phyloP scores from a whole-genome alignment of 2,888 invertebrate species.

The Hydrotaea cyrtoneurina region DNA sequence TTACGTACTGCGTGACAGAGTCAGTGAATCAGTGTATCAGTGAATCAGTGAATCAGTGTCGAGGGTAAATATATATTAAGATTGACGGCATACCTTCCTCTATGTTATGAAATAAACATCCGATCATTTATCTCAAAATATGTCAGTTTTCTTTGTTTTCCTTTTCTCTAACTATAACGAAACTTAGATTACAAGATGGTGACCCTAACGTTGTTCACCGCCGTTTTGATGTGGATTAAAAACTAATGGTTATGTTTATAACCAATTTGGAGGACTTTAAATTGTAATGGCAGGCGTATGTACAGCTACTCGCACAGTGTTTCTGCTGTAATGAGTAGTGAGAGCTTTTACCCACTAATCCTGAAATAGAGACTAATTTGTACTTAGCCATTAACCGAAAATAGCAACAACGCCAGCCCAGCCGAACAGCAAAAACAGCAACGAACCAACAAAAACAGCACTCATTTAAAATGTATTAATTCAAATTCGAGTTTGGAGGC shows the following conservation, averaged over 20 bases:
- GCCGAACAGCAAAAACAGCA: neutral
- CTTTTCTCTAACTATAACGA: too few species aligned
- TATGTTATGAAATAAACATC: too few species aligned
- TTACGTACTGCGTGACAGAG: too few species aligned
- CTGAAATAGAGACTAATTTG: neutral
- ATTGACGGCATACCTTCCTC: too few species aligned
- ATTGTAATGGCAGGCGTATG: neutral
- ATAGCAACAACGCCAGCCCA: too few species aligned
- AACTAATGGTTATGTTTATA: neutral
- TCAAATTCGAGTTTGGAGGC: slow-evolving; percentile 44
- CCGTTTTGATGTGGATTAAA: neutral
- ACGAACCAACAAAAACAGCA: slow-evolving; percentile 7
- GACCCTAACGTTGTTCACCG: neutral
- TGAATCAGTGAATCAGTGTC: too few species aligned
- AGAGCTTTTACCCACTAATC: neutral
- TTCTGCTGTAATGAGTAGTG: neutral
- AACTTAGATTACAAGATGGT: too few species aligned
- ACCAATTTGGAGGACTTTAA: slow-evolving; percentile 1
- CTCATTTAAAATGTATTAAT: slow-evolving; percentile 47
- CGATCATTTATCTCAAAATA: too few species aligned
- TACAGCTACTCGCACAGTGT: neutral
- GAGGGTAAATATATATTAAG: too few species aligned
- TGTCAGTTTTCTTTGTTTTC: too few species aligned
- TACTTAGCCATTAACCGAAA: neutral
- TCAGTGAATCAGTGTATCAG: too few species aligned